Conservation (phyloP, 2,113 vertebrate genomes). For the Serinus canaria region DNA sequence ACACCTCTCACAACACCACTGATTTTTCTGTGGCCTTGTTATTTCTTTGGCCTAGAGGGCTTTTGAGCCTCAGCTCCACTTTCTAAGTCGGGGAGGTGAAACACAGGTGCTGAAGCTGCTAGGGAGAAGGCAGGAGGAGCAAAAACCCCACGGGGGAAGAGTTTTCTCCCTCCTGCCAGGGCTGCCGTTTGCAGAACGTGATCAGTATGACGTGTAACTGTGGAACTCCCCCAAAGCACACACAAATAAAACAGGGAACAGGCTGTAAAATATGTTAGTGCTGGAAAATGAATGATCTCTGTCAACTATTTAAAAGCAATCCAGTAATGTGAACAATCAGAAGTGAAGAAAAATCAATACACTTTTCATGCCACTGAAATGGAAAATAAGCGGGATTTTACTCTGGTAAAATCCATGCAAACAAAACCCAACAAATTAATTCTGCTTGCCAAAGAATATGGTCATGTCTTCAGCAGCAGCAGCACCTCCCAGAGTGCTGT, state of each 20-base stretch:
- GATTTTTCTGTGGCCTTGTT: background rate
- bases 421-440: slow-evolving; percentile 25
- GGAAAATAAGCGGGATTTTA: slow-evolving; percentile 68
- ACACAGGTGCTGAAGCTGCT: background rate
- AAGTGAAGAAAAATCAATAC: slow-evolving; percentile 71
- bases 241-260: background rate
- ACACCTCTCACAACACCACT: background rate
- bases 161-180: background rate
- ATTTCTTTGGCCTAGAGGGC: background rate
- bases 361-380: slow-evolving; percentile 53
- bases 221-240: background rate
- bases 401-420: slow-evolving; percentile 22
- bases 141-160: background rate
- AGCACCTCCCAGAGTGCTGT: background rate
- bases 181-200: background rate
- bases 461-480: background rate
- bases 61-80: background rate
- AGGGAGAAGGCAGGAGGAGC: background rate
- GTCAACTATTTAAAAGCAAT: slow-evolving; percentile 71
- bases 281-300: slow-evolving; percentile 62
- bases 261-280: background rate
- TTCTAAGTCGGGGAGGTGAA: background rate
- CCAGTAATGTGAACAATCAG: slow-evolving; percentile 68
- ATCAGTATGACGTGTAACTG: background rate
- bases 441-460: background rate